Base-by-base conservation (phyloP, 35 echinoderm and acorn worm species). In the Ptychodera flava region DNA sequence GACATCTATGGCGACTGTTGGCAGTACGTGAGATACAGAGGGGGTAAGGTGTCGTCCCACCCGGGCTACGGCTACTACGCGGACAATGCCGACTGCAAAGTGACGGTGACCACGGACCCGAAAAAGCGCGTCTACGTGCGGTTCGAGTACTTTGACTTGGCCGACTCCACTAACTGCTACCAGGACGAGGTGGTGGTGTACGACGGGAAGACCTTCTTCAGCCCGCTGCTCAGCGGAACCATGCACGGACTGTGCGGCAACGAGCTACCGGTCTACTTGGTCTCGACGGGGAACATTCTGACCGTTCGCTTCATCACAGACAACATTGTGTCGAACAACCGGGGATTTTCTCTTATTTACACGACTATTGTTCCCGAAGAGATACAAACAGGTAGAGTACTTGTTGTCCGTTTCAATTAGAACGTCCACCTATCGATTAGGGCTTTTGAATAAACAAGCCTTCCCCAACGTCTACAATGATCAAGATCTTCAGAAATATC, bases 241-340 rank as follows among this genome's bases (percentile, higher is more conserved):
- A 36, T 90, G 36, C 90, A 94, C 32, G 96, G 96, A 0, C 79
- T 99, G 35, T 99, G 96, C 75, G 96, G 96, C 31, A 80, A 78
- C 0, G 35, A 33, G 31, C 30, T 99, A 0, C 87, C 93, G 0
- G 33, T 29, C 33, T 99, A 92, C 38, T 84, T 87, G 1, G 79
- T 89, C 78, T 90, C 93, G 0, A 93, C 90, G 14, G 93, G 96
- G 1, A 99, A 94, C 80, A 90, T 90, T 80, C 82, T 94, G 16
- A 99, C 96, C 1, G 84, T 99, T 27, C 77, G 92, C 6, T 99
- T 99, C 81, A 99, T 99, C 32, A 99, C 93, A 16, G 96, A 94
- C 45, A 85, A 89, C 78, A 81, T 92, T 83, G 29, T 79, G 15
- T 85, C 92, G 1, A 88, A 92, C 45, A 94, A 94, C 64, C 84